Base-by-base conservation (phyloP, 2,797 vertebrate genomes). In the Tachyglossus aculeatus region DNA sequence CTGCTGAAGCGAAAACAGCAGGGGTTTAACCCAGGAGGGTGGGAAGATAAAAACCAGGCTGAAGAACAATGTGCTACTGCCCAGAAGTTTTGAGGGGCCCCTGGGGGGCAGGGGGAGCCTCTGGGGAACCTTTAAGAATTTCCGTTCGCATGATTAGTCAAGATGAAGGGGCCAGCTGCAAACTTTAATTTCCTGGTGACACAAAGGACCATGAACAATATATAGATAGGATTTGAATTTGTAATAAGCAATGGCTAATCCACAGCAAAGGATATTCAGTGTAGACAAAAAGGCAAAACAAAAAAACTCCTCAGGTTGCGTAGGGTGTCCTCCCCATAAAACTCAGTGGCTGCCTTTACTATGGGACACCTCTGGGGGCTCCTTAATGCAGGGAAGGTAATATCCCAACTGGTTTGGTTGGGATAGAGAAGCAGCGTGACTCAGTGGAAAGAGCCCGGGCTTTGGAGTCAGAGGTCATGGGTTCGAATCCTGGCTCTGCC, bases 81-180 rank as follows among this genome's bases (percentile, higher is more conserved):
- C 83, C 84, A 88, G 83, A 70, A 84, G 82, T 73, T 84, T 19
- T 82, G 89, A 91, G 83, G 81, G 83, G 73, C 83, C 87, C 90
- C 12, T 52, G 88, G 78, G 90, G 84, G 90, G 86, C 88, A 82
- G 78, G 90, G 84, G 90, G 86, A 88, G 82, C 78, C 58, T 79
- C 67, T 1, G 7, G 87, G 85, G 87, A 86, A 82, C 86, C 92
- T 89, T 88, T 89, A 91, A 88, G 87, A 84, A 83, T 90, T 92
- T 85, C 73, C 89, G 89, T 91, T 85, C 84, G 89, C 91, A 88
- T 91, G 91, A 91, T 89, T 93, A 92, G 88, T 85, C 90, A 86
- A 86, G 90, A 92, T 93, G 88, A 92, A 93, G 91, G 87, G 87
- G 80, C 88, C 91, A 93, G 91, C 92, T 92, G 92, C 92, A 93